Evolutionary conservation across 2,888 invertebrate genomes (phyloP).

Genomic region (Plebejus melissa): DNA sequence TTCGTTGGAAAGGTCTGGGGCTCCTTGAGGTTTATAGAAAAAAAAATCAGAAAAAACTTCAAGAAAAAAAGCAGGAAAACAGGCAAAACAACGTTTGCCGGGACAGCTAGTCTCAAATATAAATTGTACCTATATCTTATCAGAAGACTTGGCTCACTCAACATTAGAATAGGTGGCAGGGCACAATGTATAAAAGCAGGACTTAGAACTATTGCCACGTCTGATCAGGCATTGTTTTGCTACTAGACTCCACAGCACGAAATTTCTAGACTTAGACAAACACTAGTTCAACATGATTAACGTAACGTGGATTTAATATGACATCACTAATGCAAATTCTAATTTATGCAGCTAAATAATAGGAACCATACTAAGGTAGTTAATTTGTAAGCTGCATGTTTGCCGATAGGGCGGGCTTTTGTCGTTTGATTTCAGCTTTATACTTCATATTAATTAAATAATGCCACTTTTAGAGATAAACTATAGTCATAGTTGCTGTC

Average conservation of each 20-base stretch:
- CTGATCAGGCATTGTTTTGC: not conserved
- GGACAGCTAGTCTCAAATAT: not conserved
- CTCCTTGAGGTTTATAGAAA: no score
- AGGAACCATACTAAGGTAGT: constrained; percentile 79
- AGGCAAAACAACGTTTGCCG: no score
- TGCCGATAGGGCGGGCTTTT: constrained; percentile 27
- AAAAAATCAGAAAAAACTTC: no score
- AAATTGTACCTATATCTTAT: not conserved
- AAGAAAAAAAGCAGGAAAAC: no score
- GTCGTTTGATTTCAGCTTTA: constrained; percentile 32
- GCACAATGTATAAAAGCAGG: constrained; percentile 16
- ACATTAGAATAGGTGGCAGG: not conserved
- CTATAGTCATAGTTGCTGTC: not conserved
- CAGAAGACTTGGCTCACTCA: not conserved
- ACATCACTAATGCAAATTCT: constrained; percentile 70
- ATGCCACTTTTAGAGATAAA: not conserved
- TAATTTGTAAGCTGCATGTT: constrained; percentile 41
- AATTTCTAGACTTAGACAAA: constrained; percentile 33
- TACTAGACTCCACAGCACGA: constrained; percentile 30
- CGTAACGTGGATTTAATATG: constrained; percentile 35
- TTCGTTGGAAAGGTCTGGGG: no score
- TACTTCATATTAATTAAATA: constrained; percentile 23
- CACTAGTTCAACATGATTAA: constrained; percentile 34
- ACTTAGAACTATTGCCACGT: constrained; percentile 5
- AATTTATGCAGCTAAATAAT: constrained; percentile 81